Base-by-base conservation (phyloP, 2,113 vertebrate species). In the Sceloporus tristichus region DNA sequence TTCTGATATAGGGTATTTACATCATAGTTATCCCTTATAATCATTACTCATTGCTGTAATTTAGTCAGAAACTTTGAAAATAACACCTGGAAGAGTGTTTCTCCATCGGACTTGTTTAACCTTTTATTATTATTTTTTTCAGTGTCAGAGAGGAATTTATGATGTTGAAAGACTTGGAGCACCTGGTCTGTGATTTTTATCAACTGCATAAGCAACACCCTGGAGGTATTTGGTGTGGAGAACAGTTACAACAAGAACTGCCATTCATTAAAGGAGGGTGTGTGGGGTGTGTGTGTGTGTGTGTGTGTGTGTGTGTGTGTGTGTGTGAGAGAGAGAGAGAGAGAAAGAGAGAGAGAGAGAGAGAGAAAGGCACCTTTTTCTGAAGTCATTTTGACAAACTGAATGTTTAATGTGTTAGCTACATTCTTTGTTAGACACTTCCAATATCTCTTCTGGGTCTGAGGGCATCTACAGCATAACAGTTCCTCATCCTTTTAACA, bases 131-230 rank as follows among this genome's bases (percentile, higher is more conserved):
- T 54, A 25, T 54, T 75, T 82, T 82, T 75, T 53, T 34, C 73
- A 85, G 94, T 97, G 98, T 98, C 97, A 97, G 97, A 96, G 95
- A 89, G 95, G 97, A 98, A 97, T 97, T 97, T 98, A 98, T 97
- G 97, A 97, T 96, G 97, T 97, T 97, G 97, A 97, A 97, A 98
- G 96, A 96, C 97, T 94, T 94, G 93, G 92, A 96, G 97, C 98
- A 98, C 98, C 98, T 98, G 98, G 97, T 90, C 92, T 87, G 95
- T 94, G 95, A 98, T 98, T 94, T 80, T 97, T 98, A 98, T 98
- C 98, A 95, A 94, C 87, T 91, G 92, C 95, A 95, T 92, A 95
- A 96, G 95, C 96, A 95, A 94, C 93, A 94, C 96, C 97, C 96
- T 77, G 56, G 65, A 97, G 96, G 95, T 92, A 42, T 94, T 93